Base-by-base conservation (phyloP, 92 coral and sea anemone species). In the Paramuricea clavata region DNA sequence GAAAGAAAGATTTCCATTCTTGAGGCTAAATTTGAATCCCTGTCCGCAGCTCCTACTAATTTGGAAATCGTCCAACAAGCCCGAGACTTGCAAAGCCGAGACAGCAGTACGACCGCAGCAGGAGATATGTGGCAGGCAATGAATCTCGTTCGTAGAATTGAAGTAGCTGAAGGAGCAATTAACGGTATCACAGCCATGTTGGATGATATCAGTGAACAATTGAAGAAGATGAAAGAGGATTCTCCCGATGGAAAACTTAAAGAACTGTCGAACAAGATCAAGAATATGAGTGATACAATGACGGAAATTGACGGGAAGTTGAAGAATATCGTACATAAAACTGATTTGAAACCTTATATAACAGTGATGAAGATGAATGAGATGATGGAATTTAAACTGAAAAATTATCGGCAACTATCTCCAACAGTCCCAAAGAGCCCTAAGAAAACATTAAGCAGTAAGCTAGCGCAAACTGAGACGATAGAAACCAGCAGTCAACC, bases 81-180 rank as follows among this genome's bases (percentile, higher is more conserved):
- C 93, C 28, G 81, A 90, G 82, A 85, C 92, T 21, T 88, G 95
- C 72, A 92, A 88, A 61, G 98, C 50, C 71, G 67, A 3, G 62
- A 60, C 49, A 78, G 93, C 33, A 87, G 95, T 71, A 94, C 83
- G 68, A 97, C 98, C 2, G 97, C 99, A 0, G 99, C 99, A 9
- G 95, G 93, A 6, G 99, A 97, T 82, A 91, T 97, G 82, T 87
- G 91, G 90, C 95, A 94, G 34, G 68, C 93, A 26, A 90, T 97
- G 85, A 89, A 87, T 86, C 82, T 97, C 16, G 93, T 90, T 50
- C 90, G 94, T 16, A 91, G 87, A 82, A 88, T 97, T 22, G 98
- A 97, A 49, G 97, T 94, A 35, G 86, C 92, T 13, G 98, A 97
- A 84, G 85, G 70, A 68, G 88, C 95, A 8, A 87, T 94, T 32